Evolutionary conservation across 2,888 invertebrate genomes (phyloP).

Genomic region (Slavum lentiscoides): DNA sequence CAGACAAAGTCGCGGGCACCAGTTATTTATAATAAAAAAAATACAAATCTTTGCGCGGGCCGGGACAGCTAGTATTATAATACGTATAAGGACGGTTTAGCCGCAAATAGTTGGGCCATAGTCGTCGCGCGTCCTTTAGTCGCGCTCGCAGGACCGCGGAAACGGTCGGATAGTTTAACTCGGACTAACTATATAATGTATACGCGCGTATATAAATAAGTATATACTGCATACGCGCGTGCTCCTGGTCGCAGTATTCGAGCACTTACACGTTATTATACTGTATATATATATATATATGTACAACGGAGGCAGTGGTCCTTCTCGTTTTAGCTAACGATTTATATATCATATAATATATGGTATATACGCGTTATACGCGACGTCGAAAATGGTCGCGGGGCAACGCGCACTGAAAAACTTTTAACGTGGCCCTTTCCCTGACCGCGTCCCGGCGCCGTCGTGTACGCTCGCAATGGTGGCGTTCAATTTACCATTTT

Average conservation of each 20-base stretch:
- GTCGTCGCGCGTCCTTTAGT: background rate
- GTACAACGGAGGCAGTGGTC: too few relatives aligned
- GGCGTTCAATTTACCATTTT: constrained; percentile 25
- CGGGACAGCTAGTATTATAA: too few relatives aligned
- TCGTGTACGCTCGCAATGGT: background rate
- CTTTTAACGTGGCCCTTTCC: background rate
- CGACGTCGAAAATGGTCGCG: background rate
- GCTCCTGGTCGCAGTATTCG: too few relatives aligned
- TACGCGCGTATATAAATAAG: too few relatives aligned
- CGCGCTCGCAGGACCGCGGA: background rate
- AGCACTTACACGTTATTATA: too few relatives aligned
- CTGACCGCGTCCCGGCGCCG: background rate
- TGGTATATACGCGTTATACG: too few relatives aligned
- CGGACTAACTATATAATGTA: background rate
- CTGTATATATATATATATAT: too few relatives aligned
- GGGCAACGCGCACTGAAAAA: background rate
- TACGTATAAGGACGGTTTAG: background rate
- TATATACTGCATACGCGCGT: too few relatives aligned
- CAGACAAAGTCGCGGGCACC: too few relatives aligned
- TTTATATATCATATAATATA: background rate
- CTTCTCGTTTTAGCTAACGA: background rate
- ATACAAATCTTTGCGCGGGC: too few relatives aligned
- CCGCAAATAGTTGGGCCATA: constrained; percentile 19
- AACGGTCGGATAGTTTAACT: constrained; percentile 21
- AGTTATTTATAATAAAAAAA: too few relatives aligned